Evolutionary conservation across 35 echinoderm and acorn worm genomes (phyloP).

Genomic region (Nesometra sesokonis): DNA sequence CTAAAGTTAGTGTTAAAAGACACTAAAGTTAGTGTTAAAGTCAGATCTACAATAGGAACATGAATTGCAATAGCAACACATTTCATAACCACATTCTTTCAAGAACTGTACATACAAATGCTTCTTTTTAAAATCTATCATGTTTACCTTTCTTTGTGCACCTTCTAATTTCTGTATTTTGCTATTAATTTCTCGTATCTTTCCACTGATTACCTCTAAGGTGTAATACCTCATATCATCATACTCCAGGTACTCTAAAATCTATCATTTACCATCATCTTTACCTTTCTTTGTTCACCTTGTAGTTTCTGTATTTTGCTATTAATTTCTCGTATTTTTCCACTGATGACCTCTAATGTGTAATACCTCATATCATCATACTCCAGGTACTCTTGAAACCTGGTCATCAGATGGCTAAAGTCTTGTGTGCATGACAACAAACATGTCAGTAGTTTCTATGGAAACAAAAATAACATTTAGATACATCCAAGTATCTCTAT

Average conservation of each 20-base stretch:
- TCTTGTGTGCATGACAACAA: conserved; percentile 40
- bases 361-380: conserved; percentile 80
- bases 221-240: conserved; percentile 74
- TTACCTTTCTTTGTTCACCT: not conserved
- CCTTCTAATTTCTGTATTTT: not conserved
- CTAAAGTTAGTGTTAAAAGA: no score
- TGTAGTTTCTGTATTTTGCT: not conserved
- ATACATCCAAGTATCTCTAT: no score
- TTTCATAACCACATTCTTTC: no score
- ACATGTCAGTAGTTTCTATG: conserved; percentile 50
- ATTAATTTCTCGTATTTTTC: not conserved
- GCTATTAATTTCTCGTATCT: not conserved
- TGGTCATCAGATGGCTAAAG: conserved; percentile 41
- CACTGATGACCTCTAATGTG: conserved; percentile 7
- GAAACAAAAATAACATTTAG: not conserved
- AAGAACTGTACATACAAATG: no score
- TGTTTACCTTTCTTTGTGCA: not conserved
- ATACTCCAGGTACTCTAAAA: conserved; percentile 89
- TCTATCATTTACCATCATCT: no score
- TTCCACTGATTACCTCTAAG: conserved; percentile 1
- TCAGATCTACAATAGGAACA: no score
- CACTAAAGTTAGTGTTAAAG: no score
- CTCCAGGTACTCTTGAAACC: conserved; percentile 83
- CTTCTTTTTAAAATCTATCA: no score
- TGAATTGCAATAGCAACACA: no score